Conservation (phyloP, 2,113 vertebrate species). For the Crotalus viridis region DNA sequence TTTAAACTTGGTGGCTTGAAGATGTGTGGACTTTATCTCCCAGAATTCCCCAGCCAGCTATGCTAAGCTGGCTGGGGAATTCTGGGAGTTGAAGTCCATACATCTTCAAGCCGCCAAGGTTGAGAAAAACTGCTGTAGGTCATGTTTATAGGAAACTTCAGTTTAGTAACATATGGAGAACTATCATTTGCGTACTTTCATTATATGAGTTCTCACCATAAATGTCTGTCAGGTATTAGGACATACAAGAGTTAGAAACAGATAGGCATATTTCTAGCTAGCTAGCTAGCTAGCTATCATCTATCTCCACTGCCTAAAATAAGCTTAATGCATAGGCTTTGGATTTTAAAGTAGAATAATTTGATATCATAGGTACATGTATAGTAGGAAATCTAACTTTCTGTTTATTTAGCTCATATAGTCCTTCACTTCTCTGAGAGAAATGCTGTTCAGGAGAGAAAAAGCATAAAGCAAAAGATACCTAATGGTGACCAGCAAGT, state of each 20-base stretch:
- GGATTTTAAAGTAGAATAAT: background rate
- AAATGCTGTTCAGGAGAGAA: background rate
- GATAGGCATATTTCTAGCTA: no score
- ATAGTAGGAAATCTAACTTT: background rate
- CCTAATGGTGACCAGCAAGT: background rate
- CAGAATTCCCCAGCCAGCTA: background rate
- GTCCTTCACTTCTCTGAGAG: background rate
- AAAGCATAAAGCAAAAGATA: background rate
- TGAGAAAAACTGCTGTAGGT: background rate
- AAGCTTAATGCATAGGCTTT: background rate
- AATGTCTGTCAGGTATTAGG: background rate
- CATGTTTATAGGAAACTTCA: background rate
- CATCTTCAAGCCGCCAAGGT: background rate
- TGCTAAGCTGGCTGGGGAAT: background rate
- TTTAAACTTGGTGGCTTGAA: background rate
- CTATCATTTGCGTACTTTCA: background rate
- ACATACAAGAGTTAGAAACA: background rate
- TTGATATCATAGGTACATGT: background rate
- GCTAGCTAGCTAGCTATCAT: fast-evolving
- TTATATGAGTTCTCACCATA: background rate
- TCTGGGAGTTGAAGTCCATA: background rate
- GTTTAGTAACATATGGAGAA: background rate
- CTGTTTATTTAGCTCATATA: background rate
- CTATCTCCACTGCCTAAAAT: background rate
- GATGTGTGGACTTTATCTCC: background rate